Conservation (phyloP, 2,888 invertebrate genomes). For the Leucophenga maculata region DNA sequence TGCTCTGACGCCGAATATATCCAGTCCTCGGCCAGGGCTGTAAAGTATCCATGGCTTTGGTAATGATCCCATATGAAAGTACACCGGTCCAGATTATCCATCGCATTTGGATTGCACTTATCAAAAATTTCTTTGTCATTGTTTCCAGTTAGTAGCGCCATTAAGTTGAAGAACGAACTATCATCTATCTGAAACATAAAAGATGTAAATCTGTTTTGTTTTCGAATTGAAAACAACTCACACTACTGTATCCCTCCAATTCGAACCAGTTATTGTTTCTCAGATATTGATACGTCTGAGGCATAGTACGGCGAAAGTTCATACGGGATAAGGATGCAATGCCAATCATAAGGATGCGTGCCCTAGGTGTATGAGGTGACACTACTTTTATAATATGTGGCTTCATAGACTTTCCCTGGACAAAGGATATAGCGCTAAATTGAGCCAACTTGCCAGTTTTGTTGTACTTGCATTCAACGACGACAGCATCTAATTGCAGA, state of each 20-base stretch:
- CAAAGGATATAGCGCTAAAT: constrained; percentile 74
- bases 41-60: constrained; percentile 79
- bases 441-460: constrained; percentile 56
- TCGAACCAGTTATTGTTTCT: constrained; percentile 79
- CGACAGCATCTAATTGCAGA: constrained; percentile 49
- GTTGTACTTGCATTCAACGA: constrained; percentile 68
- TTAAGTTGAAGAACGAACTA: constrained; percentile 91
- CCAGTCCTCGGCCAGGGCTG: constrained; percentile 86
- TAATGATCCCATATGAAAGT: constrained; percentile 85
- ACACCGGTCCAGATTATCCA: constrained; percentile 79
- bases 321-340: constrained; percentile 88
- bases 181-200: constrained; percentile 78
- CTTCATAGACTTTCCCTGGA: constrained; percentile 70
- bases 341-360: constrained; percentile 84
- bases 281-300: constrained; percentile 79
- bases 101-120: constrained; percentile 72
- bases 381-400: too few species aligned
- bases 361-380: constrained; percentile 43
- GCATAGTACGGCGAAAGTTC: constrained; percentile 83
- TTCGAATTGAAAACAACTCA: constrained; percentile 53
- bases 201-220: neutral
- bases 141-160: constrained; percentile 84
- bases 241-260: constrained; percentile 82
- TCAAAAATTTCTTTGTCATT: constrained; percentile 71
- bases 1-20: constrained; percentile 78